Conservation (phyloP, 2,797 vertebrate genomes). For the Melanotaenia maccullochi region DNA sequence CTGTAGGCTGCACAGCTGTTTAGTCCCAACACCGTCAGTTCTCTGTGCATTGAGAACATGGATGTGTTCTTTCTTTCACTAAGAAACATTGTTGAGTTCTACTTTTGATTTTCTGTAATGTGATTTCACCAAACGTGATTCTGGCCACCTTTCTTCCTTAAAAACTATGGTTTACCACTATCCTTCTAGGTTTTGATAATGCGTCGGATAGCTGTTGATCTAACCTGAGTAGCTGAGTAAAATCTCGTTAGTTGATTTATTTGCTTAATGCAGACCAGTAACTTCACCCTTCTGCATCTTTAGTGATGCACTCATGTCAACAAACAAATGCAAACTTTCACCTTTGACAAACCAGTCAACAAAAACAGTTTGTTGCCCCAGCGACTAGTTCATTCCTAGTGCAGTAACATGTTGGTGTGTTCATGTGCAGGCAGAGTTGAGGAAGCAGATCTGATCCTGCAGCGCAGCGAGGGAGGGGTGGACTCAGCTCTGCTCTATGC, state of each 20-base stretch:
- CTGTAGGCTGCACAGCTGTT: too few relatives aligned
- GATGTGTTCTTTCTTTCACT: not conserved
- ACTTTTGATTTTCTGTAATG: not conserved
- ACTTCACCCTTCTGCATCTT: not conserved
- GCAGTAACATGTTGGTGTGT: conserved; percentile 35
- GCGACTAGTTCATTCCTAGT: not conserved
- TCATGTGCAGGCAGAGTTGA: conserved; percentile 72
- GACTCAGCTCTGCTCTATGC: conserved; percentile 90
- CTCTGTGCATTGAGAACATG: not conserved
- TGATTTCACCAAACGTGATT: not conserved
- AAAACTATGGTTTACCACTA: not conserved
- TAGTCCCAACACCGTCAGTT: not conserved
- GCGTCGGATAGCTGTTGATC: not conserved
- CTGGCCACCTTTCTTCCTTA: not conserved
- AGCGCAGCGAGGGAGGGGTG: conserved; percentile 92
- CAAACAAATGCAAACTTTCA: not conserved
- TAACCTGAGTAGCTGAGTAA: not conserved
- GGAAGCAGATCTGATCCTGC: conserved; percentile 91
- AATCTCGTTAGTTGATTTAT: not conserved
- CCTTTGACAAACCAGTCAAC: not conserved
- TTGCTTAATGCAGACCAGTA: not conserved
- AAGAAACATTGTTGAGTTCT: not conserved
- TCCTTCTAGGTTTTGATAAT: not conserved
- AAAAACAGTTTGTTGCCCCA: not conserved
- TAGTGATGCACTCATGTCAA: not conserved